Evolutionary conservation across 2,113 vertebrate species (phyloP).

Genomic region (Panthera tigris): DNA sequence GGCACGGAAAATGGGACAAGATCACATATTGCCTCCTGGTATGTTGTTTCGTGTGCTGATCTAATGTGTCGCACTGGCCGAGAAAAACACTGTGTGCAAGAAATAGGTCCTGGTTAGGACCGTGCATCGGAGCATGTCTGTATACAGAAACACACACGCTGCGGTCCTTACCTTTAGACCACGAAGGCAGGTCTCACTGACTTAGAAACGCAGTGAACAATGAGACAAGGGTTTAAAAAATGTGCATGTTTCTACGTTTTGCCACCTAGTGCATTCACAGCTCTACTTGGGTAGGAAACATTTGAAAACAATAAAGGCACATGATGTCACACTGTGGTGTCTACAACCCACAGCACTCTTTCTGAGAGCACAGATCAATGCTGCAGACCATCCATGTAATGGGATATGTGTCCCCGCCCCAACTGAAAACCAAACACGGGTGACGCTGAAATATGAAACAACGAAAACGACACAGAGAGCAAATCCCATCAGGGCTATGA

Average conservation of each 20-base stretch:
- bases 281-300: neutral
- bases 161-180: neutral
- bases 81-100: neutral
- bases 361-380: accelerated
- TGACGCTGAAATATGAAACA: neutral
- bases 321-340: accelerated
- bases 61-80: neutral
- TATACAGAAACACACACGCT: neutral
- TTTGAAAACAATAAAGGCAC: accelerated
- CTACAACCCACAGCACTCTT: accelerated
- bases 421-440: accelerated
- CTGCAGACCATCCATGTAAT: accelerated
- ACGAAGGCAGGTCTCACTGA: accelerated
- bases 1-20: neutral
- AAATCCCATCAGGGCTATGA: neutral
- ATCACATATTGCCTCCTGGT: neutral
- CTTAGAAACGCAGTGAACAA: neutral
- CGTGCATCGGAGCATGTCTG: accelerated
- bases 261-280: neutral
- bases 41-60: neutral
- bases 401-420: accelerated
- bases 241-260: neutral
- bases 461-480: neutral
- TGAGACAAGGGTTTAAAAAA: too few species aligned
- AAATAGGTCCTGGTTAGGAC: too few species aligned